A percentile compares a stretch with the other conserved stretches of the same genome.
These are phyloP conservation scores for Lasioglossum zephyrum DNA, from an alignment of 2,888 invertebrate species.

Conservation along the genomic window DNA sequence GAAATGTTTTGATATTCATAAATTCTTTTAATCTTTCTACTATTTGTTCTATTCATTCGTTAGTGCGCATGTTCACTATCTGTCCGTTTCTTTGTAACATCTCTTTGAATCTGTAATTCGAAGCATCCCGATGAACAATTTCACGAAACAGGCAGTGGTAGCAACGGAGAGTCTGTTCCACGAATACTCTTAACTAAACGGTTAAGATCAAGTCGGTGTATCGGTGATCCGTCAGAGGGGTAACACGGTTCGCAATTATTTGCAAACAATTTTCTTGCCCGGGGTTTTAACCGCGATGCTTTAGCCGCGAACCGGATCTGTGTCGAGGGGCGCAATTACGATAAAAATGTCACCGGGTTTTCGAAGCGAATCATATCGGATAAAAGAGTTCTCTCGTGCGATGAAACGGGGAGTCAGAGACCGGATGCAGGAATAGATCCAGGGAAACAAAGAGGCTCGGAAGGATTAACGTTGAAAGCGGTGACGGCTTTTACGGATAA, in stretches of 20 bases:
- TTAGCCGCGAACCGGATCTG: conserved; percentile 12
- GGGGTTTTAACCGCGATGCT: neutral
- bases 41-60: no score
- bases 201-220: neutral
- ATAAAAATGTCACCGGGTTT: conserved; percentile 51
- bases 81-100: no score
- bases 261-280: conserved; percentile 10
- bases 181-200: neutral
- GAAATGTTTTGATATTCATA: no score
- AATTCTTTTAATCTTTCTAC: neutral
- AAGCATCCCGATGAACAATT: no score
- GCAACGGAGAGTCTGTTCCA: no score
- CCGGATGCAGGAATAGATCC: conserved; percentile 20
- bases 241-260: conserved; percentile 33
- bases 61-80: no score
- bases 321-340: conserved; percentile 40
- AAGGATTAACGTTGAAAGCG: conserved; percentile 45
- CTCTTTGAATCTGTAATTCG: no score
- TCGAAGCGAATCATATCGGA: conserved; percentile 32
- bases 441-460: conserved; percentile 43
- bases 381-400: conserved; percentile 22
- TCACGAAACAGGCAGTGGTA: no score
- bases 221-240: neutral
- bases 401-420: conserved; percentile 14
- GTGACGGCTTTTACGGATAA: conserved; percentile 38